Base-by-base conservation (phyloP, 2,888 invertebrate genomes). In the Lepidochrysops patricia region DNA sequence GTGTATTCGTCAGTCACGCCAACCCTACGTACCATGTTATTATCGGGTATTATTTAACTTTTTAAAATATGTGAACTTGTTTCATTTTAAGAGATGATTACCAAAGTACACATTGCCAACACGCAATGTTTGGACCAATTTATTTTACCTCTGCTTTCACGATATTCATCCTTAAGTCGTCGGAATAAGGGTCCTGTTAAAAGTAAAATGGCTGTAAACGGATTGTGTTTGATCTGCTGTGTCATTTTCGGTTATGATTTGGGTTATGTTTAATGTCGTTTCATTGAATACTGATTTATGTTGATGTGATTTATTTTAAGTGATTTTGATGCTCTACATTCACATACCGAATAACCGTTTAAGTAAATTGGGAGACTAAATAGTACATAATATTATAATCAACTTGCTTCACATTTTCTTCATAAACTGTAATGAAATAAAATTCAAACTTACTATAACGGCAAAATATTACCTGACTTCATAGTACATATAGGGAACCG, bases 1-100 rank as follows among this genome's bases (percentile, higher is more conserved):
- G 78, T 75, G 82, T 80, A 85, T 84, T 87, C 83, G 84, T 73
- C 78, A 82, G 88, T 88, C 88, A 88, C 88, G 88, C 82, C 76
- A n/a, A 85, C 71, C 73, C 83, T 7, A 23, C 15, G 1, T 9
- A 43, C 74, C 82, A 70, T 88, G 75, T 88, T 81, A 88, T 88
- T 88, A 87, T 77, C 74, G 74, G 71, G 78, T 80, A 81, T 85
- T 85, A 85, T 84, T 85, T 86, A 85, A 86, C 84, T 84, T 83
- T 78, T 74, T 69, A 72, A 74, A 72, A 72, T 70, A 70, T 70
- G 66, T 72, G 67, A 71, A 70, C 70, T 67, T 67, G 73, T 75
- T 74, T 66, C 65, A 63, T 62, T 63, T 66, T 62, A 64, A 29
- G 32, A 71, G 68, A 71, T 70, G 71, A 72, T 73, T 71, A 74